These are phyloP conservation scores for Argopecten irradians DNA, from an alignment of 1,140 invertebrate species.

Conservation along the genomic window DNA sequence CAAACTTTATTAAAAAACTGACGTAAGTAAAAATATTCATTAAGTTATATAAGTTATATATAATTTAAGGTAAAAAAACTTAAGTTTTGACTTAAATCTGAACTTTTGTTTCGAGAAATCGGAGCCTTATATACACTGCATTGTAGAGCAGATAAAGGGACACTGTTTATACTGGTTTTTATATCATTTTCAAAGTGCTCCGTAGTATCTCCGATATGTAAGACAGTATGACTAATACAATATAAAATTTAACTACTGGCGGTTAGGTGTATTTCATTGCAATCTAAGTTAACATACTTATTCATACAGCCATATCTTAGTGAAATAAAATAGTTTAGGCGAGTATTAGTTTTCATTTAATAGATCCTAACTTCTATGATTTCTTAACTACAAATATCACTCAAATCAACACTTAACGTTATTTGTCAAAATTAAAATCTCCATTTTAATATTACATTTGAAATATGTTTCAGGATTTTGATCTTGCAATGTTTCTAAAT, in stretches of 20 bases:
- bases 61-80: too few species aligned
- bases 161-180: background rate
- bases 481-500: background rate
- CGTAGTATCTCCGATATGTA: too few species aligned
- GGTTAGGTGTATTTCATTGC: background rate
- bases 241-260: background rate
- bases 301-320: background rate
- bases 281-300: background rate
- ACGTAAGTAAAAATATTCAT: too few species aligned
- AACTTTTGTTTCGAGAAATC: too few species aligned
- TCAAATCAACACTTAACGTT: background rate
- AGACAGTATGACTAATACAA: background rate
- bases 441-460: background rate
- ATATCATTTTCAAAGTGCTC: background rate
- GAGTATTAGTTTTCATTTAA: conserved; percentile 1
- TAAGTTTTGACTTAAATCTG: too few species aligned
- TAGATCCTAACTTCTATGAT: background rate
- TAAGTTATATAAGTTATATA: too few species aligned
- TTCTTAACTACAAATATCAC: background rate
- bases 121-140: too few species aligned
- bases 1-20: too few species aligned
- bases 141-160: background rate
- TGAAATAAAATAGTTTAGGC: background rate
- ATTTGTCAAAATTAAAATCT: background rate
- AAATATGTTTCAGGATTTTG: background rate